Conservation (phyloP, 2,113 vertebrate genomes). For the Colius striatus region DNA sequence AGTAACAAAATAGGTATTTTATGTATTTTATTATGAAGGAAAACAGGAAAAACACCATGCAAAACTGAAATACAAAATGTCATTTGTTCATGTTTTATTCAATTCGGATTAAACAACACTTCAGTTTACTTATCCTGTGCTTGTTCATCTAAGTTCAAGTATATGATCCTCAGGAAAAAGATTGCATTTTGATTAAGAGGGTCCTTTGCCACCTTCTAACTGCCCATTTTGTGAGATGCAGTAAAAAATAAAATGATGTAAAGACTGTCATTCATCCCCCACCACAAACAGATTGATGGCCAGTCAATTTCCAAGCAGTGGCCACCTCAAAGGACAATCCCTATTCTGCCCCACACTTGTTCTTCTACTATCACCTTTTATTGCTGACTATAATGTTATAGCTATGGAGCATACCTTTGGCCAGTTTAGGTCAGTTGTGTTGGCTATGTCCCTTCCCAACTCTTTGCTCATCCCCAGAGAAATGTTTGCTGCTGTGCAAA, state of each 20-base stretch:
- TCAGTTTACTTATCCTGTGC: not conserved
- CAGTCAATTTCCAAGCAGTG: not conserved
- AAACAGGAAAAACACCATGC: not conserved
- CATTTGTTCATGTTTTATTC: not conserved
- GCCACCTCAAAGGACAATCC: not conserved
- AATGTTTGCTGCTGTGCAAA: not conserved
- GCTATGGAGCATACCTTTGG: not conserved
- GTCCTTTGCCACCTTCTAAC: not conserved
- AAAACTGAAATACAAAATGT: not conserved
- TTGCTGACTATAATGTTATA: not conserved
- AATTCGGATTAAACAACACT: not conserved
- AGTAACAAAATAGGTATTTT: not conserved
- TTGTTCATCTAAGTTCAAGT: not conserved
- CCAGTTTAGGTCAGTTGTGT: not conserved
- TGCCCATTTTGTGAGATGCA: not conserved
- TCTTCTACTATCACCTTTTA: not conserved
- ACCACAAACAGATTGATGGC: not conserved
- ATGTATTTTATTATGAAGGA: not conserved
- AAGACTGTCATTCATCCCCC: not conserved
- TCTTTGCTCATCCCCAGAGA: not conserved
- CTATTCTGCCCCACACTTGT: accelerated
- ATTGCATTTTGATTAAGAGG: not conserved
- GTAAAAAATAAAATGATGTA: not conserved
- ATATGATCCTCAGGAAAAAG: not conserved
- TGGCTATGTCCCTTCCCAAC: not conserved